Conservation (phyloP, 1,140 invertebrate genomes). For the Drosophila jambulina region DNA sequence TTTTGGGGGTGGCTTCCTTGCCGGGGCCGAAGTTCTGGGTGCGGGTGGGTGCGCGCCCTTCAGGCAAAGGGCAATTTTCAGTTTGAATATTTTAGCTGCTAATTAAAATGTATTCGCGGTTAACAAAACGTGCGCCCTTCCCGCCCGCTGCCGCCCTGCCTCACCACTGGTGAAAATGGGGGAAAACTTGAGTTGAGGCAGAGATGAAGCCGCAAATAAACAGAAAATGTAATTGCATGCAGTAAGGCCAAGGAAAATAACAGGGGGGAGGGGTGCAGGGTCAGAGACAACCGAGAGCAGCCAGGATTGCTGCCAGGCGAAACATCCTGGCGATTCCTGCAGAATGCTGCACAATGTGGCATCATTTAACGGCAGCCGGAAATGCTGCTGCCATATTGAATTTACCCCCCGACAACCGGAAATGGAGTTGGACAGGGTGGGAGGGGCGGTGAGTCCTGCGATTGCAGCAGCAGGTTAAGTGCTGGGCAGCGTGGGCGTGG, state of each 20-base stretch:
- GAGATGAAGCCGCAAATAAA: slow-evolving; percentile 69
- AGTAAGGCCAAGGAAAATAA: slow-evolving; percentile 1
- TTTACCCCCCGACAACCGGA: slow-evolving; percentile 51
- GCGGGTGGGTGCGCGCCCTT: slow-evolving; percentile 20
- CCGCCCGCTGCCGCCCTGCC: no score
- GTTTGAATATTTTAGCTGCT: slow-evolving; percentile 82
- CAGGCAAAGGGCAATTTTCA: slow-evolving; percentile 78
- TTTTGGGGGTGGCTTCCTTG: slow-evolving; percentile 20
- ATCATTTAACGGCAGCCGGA: slow-evolving; percentile 62
- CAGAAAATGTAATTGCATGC: slow-evolving; percentile 74
- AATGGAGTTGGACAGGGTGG: slow-evolving; percentile 18
- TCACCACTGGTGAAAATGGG: slow-evolving; percentile 36
- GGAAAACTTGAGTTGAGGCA: slow-evolving; percentile 33
- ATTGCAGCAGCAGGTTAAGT: slow-evolving; percentile 18
- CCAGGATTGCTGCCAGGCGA: not conserved
- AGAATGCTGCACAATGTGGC: slow-evolving; percentile 47
- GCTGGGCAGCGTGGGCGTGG: slow-evolving; percentile 4
- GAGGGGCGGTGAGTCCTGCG: not conserved
- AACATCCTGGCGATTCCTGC: not conserved
- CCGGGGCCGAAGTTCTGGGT: not conserved
- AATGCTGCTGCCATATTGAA: slow-evolving; percentile 72
- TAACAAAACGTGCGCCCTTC: slow-evolving; percentile 65
- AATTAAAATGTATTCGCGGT: slow-evolving; percentile 82
- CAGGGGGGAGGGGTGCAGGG: not conserved
- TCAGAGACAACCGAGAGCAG: not conserved